These are phyloP conservation scores for Tricholaema leucomelas DNA, from an alignment of 2,113 vertebrate species.

Conservation along the genomic window DNA sequence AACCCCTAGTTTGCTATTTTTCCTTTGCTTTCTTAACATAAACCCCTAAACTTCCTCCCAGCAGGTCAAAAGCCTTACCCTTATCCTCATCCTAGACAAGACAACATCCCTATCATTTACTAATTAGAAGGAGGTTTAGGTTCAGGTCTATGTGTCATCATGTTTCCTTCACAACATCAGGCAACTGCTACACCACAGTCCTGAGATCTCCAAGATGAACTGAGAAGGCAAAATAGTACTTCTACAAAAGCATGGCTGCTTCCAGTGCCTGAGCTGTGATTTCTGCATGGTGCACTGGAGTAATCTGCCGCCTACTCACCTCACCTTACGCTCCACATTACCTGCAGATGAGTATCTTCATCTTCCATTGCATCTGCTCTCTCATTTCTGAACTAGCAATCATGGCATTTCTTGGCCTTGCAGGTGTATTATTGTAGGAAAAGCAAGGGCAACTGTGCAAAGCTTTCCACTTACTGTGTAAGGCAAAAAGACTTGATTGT, in stretches of 20 bases:
- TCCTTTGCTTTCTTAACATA: background rate
- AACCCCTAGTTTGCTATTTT: background rate
- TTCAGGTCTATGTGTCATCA: background rate
- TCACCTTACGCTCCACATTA: background rate
- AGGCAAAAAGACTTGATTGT: background rate
- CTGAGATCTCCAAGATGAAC: background rate
- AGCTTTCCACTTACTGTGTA: fast-evolving
- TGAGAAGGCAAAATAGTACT: fast-evolving
- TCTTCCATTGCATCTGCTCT: background rate
- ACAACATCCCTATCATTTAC: background rate
- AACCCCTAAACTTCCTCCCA: background rate
- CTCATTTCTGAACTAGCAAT: background rate
- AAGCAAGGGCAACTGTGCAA: background rate
- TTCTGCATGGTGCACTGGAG: background rate
- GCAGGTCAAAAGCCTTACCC: background rate
- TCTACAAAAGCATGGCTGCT: background rate
- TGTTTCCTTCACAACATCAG: background rate
- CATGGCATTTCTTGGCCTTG: background rate
- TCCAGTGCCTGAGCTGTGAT: background rate
- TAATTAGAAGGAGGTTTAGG: background rate
- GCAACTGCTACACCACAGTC: background rate
- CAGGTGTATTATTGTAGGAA: background rate
- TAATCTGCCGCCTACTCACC: background rate
- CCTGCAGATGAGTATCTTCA: background rate
- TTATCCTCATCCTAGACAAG: background rate